phyloP scores from a whole-genome alignment of 2,113 vertebrate genomes.

The Alethe castanea region DNA sequence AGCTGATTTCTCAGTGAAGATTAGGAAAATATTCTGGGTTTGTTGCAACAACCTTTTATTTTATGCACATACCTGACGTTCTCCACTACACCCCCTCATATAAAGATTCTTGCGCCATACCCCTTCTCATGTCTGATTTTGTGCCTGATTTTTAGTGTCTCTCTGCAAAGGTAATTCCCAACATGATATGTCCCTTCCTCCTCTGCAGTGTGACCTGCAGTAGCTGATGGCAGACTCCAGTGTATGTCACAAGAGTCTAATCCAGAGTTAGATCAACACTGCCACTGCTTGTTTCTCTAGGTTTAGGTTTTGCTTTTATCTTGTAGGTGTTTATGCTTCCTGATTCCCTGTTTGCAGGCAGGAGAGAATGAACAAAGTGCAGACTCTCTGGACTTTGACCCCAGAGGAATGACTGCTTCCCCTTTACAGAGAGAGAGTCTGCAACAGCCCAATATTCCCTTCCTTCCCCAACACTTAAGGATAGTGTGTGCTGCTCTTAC shows the following conservation, averaged over 20 bases:
- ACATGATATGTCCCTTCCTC: background rate
- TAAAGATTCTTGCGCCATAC: background rate
- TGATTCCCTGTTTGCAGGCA: background rate
- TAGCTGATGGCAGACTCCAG: background rate
- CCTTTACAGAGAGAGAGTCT: background rate
- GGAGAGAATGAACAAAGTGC: background rate
- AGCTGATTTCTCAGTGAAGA: constrained; percentile 34
- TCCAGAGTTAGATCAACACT: background rate
- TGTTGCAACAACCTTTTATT: constrained; percentile 22
- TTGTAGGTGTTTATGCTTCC: background rate
- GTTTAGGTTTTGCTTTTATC: background rate
- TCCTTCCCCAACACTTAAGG: background rate
- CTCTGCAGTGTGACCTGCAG: background rate
- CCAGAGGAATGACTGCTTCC: background rate
- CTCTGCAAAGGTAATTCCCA: background rate
- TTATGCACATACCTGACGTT: constrained; percentile 26
- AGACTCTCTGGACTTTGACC: background rate
- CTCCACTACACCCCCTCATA: background rate
- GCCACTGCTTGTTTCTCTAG: background rate
- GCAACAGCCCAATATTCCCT: background rate
- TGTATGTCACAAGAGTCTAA: background rate
- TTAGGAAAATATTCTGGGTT: constrained; percentile 44
- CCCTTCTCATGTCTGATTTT: background rate
- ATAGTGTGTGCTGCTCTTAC: background rate
- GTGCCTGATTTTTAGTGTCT: background rate